Base-by-base conservation (phyloP, 1,140 invertebrate species). In the Zaprionus tsacasi region DNA sequence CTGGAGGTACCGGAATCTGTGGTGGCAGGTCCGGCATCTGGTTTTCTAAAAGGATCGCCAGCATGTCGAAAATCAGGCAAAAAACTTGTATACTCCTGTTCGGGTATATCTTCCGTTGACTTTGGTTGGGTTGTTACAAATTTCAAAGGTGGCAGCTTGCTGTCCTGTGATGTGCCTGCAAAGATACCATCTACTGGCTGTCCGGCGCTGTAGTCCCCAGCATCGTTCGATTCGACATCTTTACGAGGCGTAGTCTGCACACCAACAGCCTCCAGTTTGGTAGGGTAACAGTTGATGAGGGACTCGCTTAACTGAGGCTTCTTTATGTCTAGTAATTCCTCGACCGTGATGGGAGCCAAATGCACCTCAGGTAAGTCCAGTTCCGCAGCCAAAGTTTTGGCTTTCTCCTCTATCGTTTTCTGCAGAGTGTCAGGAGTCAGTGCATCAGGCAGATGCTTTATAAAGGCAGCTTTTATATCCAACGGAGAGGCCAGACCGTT, bases 1-100 rank as follows among this genome's bases (percentile, higher is more conserved):
- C 88, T 92, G 43, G 91, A 92, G 17, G 85, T 85, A 52, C 75
- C 91, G 2, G 91, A 92, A 45, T 87, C 79, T 15, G 76, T 76
- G 45, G 86, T 78, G 4, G 71, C 27, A 6, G 77, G 80, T 6
- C n/a, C 40, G 6, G 74, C 56, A 21, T 75, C 60, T 45, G 38
- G 57, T n/a, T 70, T 78, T 40, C 33, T 63, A 8, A 79, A 52
- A 0, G 87, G 87, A 71, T 92, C 87, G 1, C 63, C 54, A 7
- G 83, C 90, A 6, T 63, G 58, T 25, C 81, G 74, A 66, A 92
- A 92, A 67, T 92, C 91, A 21, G 81, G 83, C 12, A 92, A 45
- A 74, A 92, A 92, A 57, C 91, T 92, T 1, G 64, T 73, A 57
- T 83, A 89, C 35, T 91, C 88, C 40, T 64, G 48, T 7, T 73